Evolutionary conservation across 2,797 vertebrate genomes (phyloP).

Genomic region (Syndactyla subalaris): DNA sequence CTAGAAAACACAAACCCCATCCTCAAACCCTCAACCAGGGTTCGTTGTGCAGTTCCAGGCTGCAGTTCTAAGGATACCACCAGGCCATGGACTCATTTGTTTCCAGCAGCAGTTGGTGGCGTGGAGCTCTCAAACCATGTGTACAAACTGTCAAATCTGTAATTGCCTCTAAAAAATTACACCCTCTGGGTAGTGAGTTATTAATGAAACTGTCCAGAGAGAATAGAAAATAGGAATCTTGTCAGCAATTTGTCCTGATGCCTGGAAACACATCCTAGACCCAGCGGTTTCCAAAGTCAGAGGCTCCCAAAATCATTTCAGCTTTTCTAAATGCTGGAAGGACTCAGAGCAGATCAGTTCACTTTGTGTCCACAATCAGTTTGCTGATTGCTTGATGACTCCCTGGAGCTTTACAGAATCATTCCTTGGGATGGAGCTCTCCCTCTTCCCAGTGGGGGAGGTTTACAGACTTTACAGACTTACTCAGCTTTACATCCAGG

Average conservation of each 20-base stretch:
- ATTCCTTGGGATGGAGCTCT: neutral
- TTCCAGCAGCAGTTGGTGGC: neutral
- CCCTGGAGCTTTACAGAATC: neutral
- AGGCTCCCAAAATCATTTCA: neutral
- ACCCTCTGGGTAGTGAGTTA: neutral
- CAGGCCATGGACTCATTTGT: neutral
- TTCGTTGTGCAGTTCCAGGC: neutral
- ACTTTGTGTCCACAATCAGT: neutral
- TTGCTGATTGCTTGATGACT: neutral
- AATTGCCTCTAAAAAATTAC: conserved; percentile 5
- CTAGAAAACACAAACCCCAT: neutral
- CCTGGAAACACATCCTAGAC: neutral
- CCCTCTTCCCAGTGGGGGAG: neutral
- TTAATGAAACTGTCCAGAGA: neutral
- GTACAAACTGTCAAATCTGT: neutral
- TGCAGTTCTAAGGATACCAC: neutral
- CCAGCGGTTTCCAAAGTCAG: neutral
- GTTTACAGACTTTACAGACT: neutral
- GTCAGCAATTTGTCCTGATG: neutral
- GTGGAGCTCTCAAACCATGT: neutral
- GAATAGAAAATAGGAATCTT: neutral
- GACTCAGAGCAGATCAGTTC: neutral
- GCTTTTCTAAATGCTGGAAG: neutral
- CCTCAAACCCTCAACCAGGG: neutral
- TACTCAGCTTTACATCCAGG: neutral